Evolutionary conservation across 1,140 invertebrate species (phyloP), one percentile per base, ranked within the genome.

Genomic region (Drosophila asahinai): DNA sequence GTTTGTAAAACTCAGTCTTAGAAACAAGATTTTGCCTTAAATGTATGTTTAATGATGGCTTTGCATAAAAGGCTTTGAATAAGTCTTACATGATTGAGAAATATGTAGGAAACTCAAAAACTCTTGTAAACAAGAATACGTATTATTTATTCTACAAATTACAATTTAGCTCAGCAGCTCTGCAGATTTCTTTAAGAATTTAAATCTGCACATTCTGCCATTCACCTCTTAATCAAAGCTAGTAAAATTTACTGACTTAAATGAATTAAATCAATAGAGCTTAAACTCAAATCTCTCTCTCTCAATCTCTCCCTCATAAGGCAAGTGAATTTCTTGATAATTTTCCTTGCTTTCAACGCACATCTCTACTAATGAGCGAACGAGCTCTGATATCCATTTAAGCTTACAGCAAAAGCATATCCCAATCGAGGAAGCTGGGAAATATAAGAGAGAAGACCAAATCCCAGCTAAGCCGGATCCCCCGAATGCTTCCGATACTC

Each of bases 301-400:
- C 17, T 36, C 27, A 33, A 36, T 36, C 5, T 22, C 30, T 30
- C 43, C 8, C 2, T 9, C 22, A 14, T 27, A 11, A n/a, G 15
- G 63, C 42, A 65, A 65, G 42, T 48, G 48, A 51, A 82, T 65
- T 43, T 83, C 42, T 22, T 60, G 77, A 80, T 83, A 80, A 86
- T 87, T 86, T 82, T 42, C 61, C n/a, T 30, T n/a, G 57, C 52
- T 67, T 71, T 74, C 33, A 25, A 55, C 62, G 33, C 62, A 64
- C 55, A 70, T 66, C 45, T 38, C 43, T 43, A 65, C 63, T 71
- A 77, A 64, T 61, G 47, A 68, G 60, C 27, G 25, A 64, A 64
- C 60, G 45, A 60, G 47, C 45, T 65, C 40, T 65, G 22, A 73
- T 40, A 80, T 54, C 45, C 45, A 62, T 48, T 54, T 65, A 76